These are phyloP conservation scores for Drosophila truncata DNA, from an alignment of 1,140 invertebrate genomes.

Conservation along the genomic window DNA sequence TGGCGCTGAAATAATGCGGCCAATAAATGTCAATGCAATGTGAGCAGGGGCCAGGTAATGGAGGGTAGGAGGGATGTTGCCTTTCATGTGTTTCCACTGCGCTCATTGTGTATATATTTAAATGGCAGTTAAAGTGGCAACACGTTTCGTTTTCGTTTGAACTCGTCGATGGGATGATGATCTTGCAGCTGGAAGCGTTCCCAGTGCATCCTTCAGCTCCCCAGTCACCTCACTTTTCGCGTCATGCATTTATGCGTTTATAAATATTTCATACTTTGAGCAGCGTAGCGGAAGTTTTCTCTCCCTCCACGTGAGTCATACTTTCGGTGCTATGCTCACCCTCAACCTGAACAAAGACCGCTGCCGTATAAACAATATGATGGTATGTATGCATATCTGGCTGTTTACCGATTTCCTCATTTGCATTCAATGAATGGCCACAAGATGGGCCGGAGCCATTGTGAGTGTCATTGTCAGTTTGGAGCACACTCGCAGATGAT, in stretches of 20 bases:
- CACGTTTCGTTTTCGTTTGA: slow-evolving; percentile 80
- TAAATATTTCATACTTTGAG: slow-evolving; percentile 77
- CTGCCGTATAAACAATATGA: slow-evolving; percentile 67
- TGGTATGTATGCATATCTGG: slow-evolving; percentile 44
- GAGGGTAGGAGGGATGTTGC: background rate
- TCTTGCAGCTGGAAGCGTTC: slow-evolving; percentile 35
- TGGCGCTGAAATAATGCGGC: slow-evolving; percentile 79
- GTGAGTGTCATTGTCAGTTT: slow-evolving; percentile 63
- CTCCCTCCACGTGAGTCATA: slow-evolving; percentile 65
- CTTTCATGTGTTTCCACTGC: slow-evolving; percentile 74
- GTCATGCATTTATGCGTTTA: slow-evolving; percentile 74
- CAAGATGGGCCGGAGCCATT: slow-evolving; percentile 41
- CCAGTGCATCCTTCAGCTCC: slow-evolving; percentile 17
- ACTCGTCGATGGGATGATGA: slow-evolving; percentile 58
- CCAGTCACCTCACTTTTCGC: slow-evolving; percentile 1
- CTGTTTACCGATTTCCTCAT: slow-evolving; percentile 62
- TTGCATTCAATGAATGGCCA: slow-evolving; percentile 75
- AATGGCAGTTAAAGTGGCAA: slow-evolving; percentile 84
- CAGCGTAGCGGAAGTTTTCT: slow-evolving; percentile 61
- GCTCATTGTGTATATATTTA: slow-evolving; percentile 76
- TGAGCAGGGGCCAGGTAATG: slow-evolving; percentile 13
- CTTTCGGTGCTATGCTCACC: slow-evolving; percentile 54
- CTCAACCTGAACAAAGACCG: slow-evolving; percentile 54
- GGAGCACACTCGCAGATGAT: slow-evolving; percentile 44
- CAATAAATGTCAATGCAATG: slow-evolving; percentile 78